These are phyloP conservation scores for Arctopsyche grandis DNA, from an alignment of 1,140 invertebrate species.

Conservation along the genomic window DNA sequence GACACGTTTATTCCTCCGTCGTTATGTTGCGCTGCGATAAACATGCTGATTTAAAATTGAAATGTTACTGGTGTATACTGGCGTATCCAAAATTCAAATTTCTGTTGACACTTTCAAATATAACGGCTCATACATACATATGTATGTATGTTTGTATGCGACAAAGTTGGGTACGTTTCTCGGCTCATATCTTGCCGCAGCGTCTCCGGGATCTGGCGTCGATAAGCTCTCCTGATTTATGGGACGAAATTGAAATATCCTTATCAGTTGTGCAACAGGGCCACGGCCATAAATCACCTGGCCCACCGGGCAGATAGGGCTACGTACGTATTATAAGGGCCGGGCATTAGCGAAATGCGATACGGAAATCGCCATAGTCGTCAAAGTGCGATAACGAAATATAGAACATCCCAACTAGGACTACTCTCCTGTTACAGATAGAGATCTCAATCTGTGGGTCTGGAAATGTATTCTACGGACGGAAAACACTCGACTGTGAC, in stretches of 20 bases:
- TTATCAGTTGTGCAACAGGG: slow-evolving; percentile 35
- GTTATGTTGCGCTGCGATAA: no score
- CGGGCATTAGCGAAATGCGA: slow-evolving; percentile 4
- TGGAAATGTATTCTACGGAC: neutral
- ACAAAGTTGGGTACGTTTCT: neutral
- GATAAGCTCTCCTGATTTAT: slow-evolving; percentile 48
- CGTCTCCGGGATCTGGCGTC: slow-evolving; percentile 31
- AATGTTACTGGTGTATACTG: no score
- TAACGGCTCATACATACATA: no score
- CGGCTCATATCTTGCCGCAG: neutral
- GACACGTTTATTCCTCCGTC: no score
- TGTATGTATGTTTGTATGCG: neutral
- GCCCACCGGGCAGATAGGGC: slow-evolving; percentile 26
- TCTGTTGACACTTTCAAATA: no score
- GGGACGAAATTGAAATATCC: slow-evolving; percentile 48
- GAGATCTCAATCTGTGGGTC: neutral
- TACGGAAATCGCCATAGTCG: slow-evolving; percentile 7
- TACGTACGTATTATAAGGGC: neutral
- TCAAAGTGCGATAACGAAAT: neutral
- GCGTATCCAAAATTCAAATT: no score
- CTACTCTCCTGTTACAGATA: neutral
- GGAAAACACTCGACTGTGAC: neutral
- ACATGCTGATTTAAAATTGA: no score
- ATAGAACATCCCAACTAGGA: neutral
- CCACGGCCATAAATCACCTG: slow-evolving; percentile 39